Percentiles rank a stretch among this genome's conserved stretches.
These are phyloP conservation scores for Peribatodes rhomboidaria DNA, from an alignment of 2,888 invertebrate genomes.

Conservation along the genomic window DNA sequence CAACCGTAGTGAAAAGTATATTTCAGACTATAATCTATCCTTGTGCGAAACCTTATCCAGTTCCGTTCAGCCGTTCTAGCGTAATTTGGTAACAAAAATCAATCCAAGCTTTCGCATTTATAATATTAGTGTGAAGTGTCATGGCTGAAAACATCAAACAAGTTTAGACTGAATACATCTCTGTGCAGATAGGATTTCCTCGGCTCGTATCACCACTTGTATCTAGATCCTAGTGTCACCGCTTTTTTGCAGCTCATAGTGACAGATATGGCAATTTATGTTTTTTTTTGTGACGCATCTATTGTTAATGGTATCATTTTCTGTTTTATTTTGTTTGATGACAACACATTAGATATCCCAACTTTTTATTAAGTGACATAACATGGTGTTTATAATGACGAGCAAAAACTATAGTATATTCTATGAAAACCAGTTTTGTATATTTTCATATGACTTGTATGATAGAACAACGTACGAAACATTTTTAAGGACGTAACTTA, in stretches of 20 bases:
- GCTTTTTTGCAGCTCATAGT: slow-evolving; percentile 27
- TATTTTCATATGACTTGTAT: too few species aligned
- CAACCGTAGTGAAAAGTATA: too few species aligned
- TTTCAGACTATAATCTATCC: too few species aligned
- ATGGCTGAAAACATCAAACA: background rate
- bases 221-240: slow-evolving; percentile 29
- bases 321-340: slow-evolving; percentile 32
- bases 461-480: too few species aligned
- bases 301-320: slow-evolving; percentile 30
- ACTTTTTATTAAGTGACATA: slow-evolving; percentile 23
- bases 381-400: slow-evolving; percentile 1
- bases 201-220: slow-evolving; percentile 18
- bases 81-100: too few species aligned
- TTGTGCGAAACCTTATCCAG: too few species aligned
- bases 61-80: too few species aligned
- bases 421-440: background rate
- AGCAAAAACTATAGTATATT: background rate
- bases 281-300: slow-evolving; percentile 23
- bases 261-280: slow-evolving; percentile 37
- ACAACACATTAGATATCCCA: slow-evolving; percentile 34
- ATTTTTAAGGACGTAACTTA: background rate
- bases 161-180: slow-evolving; percentile 6
- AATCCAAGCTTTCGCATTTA: too few species aligned
- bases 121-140: too few species aligned
- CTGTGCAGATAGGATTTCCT: slow-evolving; percentile 29